Base-by-base conservation (phyloP, 2,888 invertebrate genomes). In the Rugalucina vietnamica region DNA sequence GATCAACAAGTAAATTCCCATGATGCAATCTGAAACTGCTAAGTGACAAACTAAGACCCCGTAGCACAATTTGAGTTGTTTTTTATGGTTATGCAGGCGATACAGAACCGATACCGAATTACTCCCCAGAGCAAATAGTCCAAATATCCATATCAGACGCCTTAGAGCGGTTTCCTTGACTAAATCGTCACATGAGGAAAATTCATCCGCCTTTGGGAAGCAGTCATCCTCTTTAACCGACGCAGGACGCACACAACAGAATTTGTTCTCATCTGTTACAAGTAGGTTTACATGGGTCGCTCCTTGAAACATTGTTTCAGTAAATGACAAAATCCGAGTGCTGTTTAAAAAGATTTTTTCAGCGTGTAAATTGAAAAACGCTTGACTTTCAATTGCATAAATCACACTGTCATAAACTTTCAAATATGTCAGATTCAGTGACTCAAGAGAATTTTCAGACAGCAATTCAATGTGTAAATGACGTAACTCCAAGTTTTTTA, bases 171-270 rank as follows among this genome's bases (percentile, higher is more conserved):
- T 70, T 27, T 86, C 79, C 34, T 81, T 69, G 65, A 91, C 79
- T 21, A 91, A 71, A 49, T 91, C 88, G n/a, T 81, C 81, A 77
- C 91, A 91, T 5, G 90, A 89, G 24, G 90, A 89, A 69, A 90
- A 86, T 54, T 72, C 79, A 54, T 87, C 82, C 14, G 86, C 86
- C 27, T 87, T 50, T 4, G 88, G 86, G 49, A 70, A 49, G 65
- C 90, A 90, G 43, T 83, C 77, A 21, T 83, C 43, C 14, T 76
- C 80, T 5, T n/a, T 1, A 83, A 73, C 14, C 49, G n/a, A 14
- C 24, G 14, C 1, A 1, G 87, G 87, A 27, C 79, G 80, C 2
- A 83, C 29, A 36, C 85, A 89, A 72, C 86, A 83, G 24, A 84
- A 80, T 21, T 65, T 49, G 54, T 80, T 84, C 10, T 78, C 50